A percentile compares a stretch with the other conserved stretches of the same genome.
Conservation (phyloP, 2,113 vertebrate genomes). For the Caretta caretta region DNA sequence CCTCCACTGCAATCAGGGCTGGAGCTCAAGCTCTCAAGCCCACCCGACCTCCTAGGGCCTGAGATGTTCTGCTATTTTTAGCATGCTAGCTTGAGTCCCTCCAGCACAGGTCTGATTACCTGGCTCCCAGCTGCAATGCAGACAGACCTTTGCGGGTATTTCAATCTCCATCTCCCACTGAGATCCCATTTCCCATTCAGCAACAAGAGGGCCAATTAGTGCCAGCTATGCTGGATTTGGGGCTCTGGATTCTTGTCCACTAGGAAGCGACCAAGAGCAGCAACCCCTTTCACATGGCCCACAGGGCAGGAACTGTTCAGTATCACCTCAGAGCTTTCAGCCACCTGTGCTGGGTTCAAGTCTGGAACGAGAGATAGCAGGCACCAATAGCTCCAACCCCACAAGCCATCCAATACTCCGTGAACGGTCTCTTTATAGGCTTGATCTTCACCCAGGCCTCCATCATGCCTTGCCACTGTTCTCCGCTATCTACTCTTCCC, state of each 20-base stretch:
- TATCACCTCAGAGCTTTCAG: background rate
- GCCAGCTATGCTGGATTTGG: background rate
- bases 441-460: background rate
- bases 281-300: background rate
- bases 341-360: background rate
- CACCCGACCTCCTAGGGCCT: too few species aligned
- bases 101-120: too few species aligned
- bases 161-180: too few species aligned
- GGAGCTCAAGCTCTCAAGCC: too few species aligned
- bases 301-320: background rate
- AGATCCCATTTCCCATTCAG: too few species aligned
- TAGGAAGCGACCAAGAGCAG: background rate
- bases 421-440: background rate
- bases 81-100: too few species aligned
- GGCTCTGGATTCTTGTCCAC: background rate
- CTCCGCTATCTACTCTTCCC: background rate
- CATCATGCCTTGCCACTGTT: background rate
- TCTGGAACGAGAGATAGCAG: background rate
- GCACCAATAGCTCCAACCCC: background rate
- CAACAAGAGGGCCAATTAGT: too few species aligned
- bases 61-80: too few species aligned
- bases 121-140: too few species aligned
- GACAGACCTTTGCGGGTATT: too few species aligned
- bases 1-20: too few species aligned
- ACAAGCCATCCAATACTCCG: background rate